Base-by-base conservation (phyloP, 2,797 vertebrate genomes). In the Mus caroli region DNA sequence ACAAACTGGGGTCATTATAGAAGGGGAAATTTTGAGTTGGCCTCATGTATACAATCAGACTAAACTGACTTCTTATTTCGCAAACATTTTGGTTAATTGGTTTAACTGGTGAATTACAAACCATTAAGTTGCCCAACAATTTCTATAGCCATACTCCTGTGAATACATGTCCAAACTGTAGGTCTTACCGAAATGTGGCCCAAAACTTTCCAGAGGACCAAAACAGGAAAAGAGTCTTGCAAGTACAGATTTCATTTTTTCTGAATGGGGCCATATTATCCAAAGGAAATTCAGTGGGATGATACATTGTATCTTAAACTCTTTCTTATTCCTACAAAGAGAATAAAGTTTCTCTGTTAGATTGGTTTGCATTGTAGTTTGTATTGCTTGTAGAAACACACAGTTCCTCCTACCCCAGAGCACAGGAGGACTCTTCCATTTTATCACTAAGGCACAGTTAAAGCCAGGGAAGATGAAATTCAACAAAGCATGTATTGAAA, bases 141-240 rank as follows among this genome's bases (percentile, higher is more conserved):
- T 24, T 46, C 60, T 50, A 15, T 24, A 75, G 58, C 20, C 1
- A 37, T 54, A 28, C 24, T 5, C 15, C 54, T 6, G 3, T 40
- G 10, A 85, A 85, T 58, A 34, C 4, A 26, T 0, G 5, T 50
- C 28, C 20, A 88, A 20, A 40, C 11, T 15, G 43, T 56, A 7
- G 10, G 28, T 60, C 92, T 82, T 56, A 86, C 85, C 46, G 6
- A 20, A 88, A 91, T n/a, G 19, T 69, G 17, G 40, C 40, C 83
- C 43, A 4, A 3, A 86, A 54, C 11, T 60, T 79, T 52, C n/a
- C n/a, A 0, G 0, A 6, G 64, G 56, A 50, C 20, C 56, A 58
- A 15, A 26, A 76, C 52, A 87, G 54, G 20, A 3, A 86, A 24
- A 82, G 40, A 12, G 50, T 67, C 37, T 22, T 89, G 37, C 5